Evolutionary conservation across 1,140 invertebrate genomes (phyloP), one percentile per base, ranked within the genome.

Genomic region (Vanessa atalanta): DNA sequence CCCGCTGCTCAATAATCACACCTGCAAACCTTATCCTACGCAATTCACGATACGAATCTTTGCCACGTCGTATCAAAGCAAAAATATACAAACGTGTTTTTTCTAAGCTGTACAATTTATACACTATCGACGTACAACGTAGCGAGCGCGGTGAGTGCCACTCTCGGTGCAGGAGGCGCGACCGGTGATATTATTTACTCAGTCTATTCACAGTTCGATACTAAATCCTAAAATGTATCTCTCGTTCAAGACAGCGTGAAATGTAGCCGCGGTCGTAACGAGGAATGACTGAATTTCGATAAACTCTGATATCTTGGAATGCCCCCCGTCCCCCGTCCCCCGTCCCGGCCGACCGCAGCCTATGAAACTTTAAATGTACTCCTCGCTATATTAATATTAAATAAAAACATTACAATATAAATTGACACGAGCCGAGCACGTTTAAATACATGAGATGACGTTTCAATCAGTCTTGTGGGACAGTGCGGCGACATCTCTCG

Each of bases 21-120:
- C 73, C 76, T 70, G 80, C 68, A 73, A 76, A 80, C 50, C 73
- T 73, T 75, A 78, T 67, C 71, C 80, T 86, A 87, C 69, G 70
- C 81, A 78, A 84, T 82, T 83, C 83, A 79, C 78, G 80, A 82
- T 76, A 79, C 77, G 78, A 83, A 83, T 79, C 79, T 74, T 83
- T 80, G 78, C 81, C 80, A 83, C 66, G 78, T 65, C 78, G 57
- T 65, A 65, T 65, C 63, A 43, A 65, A 63, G 26, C 26, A 37
- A 65, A 57, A 57, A 63, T 48, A 65, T 65, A 65, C 47, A 65
- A 43, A 65, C 16, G 23, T 82, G 86, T 88, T 75, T 83, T n/a
- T 37, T 37, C 63, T 65, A 65, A 65, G 63, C 63, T 65, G 63
- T 65, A 65, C 63, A 65, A 65, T 65, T 65, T 65, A 65, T 65